Evolutionary conservation across 1,140 invertebrate species (phyloP).

Genomic region (Drosophila elegans): DNA sequence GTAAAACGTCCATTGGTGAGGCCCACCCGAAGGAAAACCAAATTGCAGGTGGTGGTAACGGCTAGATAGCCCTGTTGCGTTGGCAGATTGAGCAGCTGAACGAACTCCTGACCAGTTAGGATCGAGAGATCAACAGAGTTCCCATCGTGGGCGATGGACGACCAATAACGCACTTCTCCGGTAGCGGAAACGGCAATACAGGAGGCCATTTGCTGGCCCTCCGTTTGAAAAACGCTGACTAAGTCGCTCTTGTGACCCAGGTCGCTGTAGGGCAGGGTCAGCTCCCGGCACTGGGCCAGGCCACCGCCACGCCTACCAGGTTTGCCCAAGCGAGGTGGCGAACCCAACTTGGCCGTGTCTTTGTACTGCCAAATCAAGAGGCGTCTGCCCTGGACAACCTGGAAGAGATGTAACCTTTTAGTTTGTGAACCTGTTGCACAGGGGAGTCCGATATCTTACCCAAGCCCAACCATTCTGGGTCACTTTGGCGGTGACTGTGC

Average conservation of each 20-base stretch:
- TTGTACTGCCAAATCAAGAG: slow-evolving; percentile 95
- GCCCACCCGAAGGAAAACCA: slow-evolving; percentile 91
- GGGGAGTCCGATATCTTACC: slow-evolving; percentile 85
- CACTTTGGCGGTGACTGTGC: slow-evolving; percentile 88
- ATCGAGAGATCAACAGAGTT: slow-evolving; percentile 94
- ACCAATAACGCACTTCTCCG: slow-evolving; percentile 96
- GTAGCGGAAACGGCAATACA: slow-evolving; percentile 97
- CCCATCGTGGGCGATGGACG: slow-evolving; percentile 94
- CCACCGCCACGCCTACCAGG: slow-evolving; percentile 74
- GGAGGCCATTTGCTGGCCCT: slow-evolving; percentile 91
- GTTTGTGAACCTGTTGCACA: neutral
- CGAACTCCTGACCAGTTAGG: slow-evolving; percentile 93
- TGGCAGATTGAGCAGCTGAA: slow-evolving; percentile 89
- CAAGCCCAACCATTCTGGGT: slow-evolving; percentile 89
- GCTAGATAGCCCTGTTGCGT: slow-evolving; percentile 92
- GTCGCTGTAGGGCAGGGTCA: slow-evolving; percentile 95
- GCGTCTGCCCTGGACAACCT: slow-evolving; percentile 94
- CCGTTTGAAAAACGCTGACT: slow-evolving; percentile 91
- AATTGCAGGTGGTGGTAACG: slow-evolving; percentile 95
- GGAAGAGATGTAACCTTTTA: slow-evolving; percentile 73
- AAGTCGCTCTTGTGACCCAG: slow-evolving; percentile 95
- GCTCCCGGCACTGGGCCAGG: slow-evolving; percentile 89
- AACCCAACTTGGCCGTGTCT: slow-evolving; percentile 62
- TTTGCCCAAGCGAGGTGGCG: slow-evolving; percentile 57
- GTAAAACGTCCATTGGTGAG: slow-evolving; percentile 87